Evolutionary conservation across 92 coral and sea anemone species (phyloP).

Genomic region (Meandrina meandrites): DNA sequence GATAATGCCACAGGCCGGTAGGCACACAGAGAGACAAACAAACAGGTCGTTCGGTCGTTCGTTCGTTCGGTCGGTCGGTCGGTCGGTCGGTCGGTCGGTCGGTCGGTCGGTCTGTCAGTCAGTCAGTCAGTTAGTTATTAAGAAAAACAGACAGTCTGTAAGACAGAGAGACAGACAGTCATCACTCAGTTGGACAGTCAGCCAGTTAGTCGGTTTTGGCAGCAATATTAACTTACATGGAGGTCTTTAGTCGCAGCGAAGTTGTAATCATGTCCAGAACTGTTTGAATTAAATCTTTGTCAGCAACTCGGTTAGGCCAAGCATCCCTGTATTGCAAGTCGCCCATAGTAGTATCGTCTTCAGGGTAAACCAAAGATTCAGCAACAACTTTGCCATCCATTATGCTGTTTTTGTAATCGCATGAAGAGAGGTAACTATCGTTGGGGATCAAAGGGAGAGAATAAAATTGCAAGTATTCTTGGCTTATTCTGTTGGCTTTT

Average conservation of each 20-base stretch:
- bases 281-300: background rate
- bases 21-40: no score
- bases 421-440: background rate
- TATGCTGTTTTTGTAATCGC: constrained; percentile 6
- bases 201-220: background rate
- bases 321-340: background rate
- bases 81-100: background rate
- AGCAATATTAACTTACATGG: constrained; percentile 14
- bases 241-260: background rate
- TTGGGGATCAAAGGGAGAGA: constrained; percentile 22
- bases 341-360: constrained; percentile 10
- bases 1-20: no score
- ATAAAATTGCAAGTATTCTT: background rate
- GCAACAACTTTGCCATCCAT: background rate
- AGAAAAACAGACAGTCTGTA: background rate
- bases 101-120: background rate
- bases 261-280: constrained; percentile 2
- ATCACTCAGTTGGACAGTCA: background rate
- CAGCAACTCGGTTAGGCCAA: background rate
- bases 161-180: background rate
- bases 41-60: background rate
- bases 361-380: constrained; percentile 12
- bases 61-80: background rate
- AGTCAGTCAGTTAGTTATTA: background rate
- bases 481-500: background rate